Base-by-base conservation (phyloP, 2,113 vertebrate genomes). In the Pseudorhombus dupliciocellatus region DNA sequence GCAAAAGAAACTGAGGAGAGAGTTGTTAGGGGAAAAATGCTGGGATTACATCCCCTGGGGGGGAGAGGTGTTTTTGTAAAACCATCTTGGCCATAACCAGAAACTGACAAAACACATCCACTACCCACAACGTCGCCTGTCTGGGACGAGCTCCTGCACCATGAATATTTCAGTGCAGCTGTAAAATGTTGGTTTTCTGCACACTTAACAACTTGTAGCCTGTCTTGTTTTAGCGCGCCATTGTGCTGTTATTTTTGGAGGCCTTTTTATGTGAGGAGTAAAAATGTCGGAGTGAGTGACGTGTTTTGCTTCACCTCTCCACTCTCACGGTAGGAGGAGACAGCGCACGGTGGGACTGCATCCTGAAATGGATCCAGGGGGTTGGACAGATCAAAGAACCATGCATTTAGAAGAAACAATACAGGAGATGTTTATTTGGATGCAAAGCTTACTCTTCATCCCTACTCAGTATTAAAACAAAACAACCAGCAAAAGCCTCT, bases 91-190 rank as follows among this genome's bases (percentile, higher is more conserved):
- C 56, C 48, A 15, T 71, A 79, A 86, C 66, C 4, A 2, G 50
- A 75, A 46, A 25, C 82, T 86, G 85, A 84, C 79, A 87, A 69
- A 84, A 73, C n/a, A 64, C 74, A 81, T 83, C 70, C 79, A 66
- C 48, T 70, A 24, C 59, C 2, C 25, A 55, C 12, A 28, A 66
- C 22, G 48, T 20, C 2, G 37, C 63, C 34, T 67, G 68, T 82
- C 80, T 71, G 63, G 44, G 57, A 68, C 55, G 6, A 62, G 65
- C 64, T 48, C 30, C 66, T 10, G 51, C 51, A 53, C 2, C 5
- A 73, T 80, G 67, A 81, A 87, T 81, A 83, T 81, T 87, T 86
- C 54, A 88, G 68, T 18, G 31, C 0, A 22, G 68, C 66, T 58
- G 70, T 79, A 81, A 83, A 87, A 63, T 18, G 3, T 12, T 59